Percentiles rank a stretch among this genome's conserved stretches.
phyloP scores from a whole-genome alignment of 2,888 invertebrate genomes.

The Suillia variegata region DNA sequence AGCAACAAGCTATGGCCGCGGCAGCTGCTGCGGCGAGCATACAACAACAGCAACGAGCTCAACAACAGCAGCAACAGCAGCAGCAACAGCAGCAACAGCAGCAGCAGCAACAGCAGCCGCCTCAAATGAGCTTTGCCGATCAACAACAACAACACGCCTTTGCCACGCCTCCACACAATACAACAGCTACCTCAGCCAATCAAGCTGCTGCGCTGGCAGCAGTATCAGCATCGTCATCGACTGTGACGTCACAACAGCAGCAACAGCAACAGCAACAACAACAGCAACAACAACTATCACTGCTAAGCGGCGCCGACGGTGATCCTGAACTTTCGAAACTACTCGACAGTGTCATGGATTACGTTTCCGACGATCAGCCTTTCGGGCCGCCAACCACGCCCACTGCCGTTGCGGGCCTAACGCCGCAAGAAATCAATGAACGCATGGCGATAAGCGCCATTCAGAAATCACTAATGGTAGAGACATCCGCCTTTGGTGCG shows the following conservation, averaged over 20 bases:
- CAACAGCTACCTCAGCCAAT: constrained; percentile 58
- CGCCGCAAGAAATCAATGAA: constrained; percentile 64
- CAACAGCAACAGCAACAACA: constrained; percentile 55
- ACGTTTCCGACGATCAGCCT: constrained; percentile 68
- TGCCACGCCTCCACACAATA: constrained; percentile 41
- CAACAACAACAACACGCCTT: constrained; percentile 26
- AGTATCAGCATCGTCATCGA: constrained; percentile 42
- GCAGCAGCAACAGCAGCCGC: constrained; percentile 29
- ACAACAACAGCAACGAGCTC: constrained; percentile 42
- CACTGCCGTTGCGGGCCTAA: constrained; percentile 45
- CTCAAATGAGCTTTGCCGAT: constrained; percentile 30
- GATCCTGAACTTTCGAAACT: constrained; percentile 82
- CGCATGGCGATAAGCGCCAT: constrained; percentile 88
- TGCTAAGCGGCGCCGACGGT: constrained; percentile 39
- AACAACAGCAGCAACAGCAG: constrained; percentile 29
- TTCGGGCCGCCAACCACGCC: constrained; percentile 43
- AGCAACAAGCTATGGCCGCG: constrained; percentile 42
- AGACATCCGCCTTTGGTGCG: constrained; percentile 63
- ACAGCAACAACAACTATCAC: too few species aligned
- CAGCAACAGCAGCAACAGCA: constrained; percentile 27
- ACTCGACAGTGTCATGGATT: constrained; percentile 83
- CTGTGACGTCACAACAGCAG: constrained; percentile 41
- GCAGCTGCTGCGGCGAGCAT: constrained; percentile 36
- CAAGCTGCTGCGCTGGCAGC: too few species aligned
- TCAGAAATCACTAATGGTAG: constrained; percentile 88